These are phyloP conservation scores for Dromaius novaehollandiae DNA, from an alignment of 2,113 vertebrate species.

Conservation along the genomic window DNA sequence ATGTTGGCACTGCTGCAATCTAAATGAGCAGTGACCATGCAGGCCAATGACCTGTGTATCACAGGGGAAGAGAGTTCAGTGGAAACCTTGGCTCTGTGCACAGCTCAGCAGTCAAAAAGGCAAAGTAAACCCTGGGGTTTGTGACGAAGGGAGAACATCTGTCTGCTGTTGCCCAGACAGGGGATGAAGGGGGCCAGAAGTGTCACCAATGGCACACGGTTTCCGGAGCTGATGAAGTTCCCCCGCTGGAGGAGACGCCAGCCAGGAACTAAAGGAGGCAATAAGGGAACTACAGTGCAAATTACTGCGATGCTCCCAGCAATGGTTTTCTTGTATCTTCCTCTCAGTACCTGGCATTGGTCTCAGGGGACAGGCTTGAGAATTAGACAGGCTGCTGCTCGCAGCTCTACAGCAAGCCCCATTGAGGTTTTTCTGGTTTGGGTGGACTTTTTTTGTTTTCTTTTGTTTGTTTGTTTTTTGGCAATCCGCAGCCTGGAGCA, in stretches of 20 bases:
- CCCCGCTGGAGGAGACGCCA: neutral
- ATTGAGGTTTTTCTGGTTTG: neutral
- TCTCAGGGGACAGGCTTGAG: neutral
- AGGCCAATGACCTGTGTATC: neutral
- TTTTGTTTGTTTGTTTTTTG: neutral
- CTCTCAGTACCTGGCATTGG: neutral
- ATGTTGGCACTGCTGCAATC: neutral
- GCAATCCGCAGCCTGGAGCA: neutral
- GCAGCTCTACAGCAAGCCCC: neutral
- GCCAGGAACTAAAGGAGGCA: neutral
- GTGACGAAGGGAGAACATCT: accelerated
- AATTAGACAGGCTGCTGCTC: constrained; percentile 28
- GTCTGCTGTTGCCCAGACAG: neutral
- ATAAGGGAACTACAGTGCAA: constrained; percentile 21
- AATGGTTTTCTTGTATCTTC: constrained; percentile 9
- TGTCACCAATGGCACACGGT: neutral
- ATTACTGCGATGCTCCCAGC: constrained; percentile 7
- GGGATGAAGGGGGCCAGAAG: neutral
- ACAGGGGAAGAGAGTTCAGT: neutral
- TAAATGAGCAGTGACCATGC: neutral
- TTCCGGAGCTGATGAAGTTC: constrained; percentile 18
- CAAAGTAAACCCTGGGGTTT: accelerated
- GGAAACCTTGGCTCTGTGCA: neutral
- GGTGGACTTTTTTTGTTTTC: neutral
- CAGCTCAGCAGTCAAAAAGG: neutral